Conservation (phyloP, 2,113 vertebrate species). For the Gadus chalcogrammus region DNA sequence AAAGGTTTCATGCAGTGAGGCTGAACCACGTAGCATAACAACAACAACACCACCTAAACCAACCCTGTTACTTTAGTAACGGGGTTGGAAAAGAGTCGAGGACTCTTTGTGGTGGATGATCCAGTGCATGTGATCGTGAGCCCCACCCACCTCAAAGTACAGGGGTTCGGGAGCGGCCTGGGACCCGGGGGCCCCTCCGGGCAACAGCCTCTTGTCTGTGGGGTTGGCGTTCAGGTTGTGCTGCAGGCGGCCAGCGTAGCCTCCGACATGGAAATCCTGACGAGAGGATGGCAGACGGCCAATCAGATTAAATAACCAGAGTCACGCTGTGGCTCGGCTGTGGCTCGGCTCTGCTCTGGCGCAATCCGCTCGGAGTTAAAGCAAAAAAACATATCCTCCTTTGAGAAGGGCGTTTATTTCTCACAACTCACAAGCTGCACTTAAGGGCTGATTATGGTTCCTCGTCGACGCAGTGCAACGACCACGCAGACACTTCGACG, state of each 20-base stretch:
- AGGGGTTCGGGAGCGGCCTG: conserved; percentile 82
- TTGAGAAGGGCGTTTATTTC: too few relatives aligned
- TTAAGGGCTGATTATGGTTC: too few relatives aligned
- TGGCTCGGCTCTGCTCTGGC: too few relatives aligned
- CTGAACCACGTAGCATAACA: background rate
- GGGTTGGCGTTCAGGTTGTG: conserved; percentile 64
- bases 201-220: conserved; percentile 66
- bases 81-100: background rate
- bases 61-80: background rate
- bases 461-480: too few relatives aligned
- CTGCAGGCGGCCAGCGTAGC: conserved; percentile 38
- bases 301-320: background rate
- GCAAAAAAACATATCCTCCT: too few relatives aligned
- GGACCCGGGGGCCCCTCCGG: conserved; percentile 62
- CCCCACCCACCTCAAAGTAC: conserved; percentile 85
- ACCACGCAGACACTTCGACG: too few relatives aligned
- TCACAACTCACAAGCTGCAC: too few relatives aligned
- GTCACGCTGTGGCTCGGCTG: too few relatives aligned
- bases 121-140: background rate
- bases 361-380: too few relatives aligned
- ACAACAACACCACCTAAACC: background rate
- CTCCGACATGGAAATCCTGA: conserved; percentile 58
- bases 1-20: conserved; percentile 1
- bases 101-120: too few relatives aligned
- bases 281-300: background rate